A percentile compares a stretch with the other conserved stretches of the same genome.
Evolutionary conservation across 2,797 vertebrate species (phyloP).

Genomic region (Pangasius sanitwongsei): DNA sequence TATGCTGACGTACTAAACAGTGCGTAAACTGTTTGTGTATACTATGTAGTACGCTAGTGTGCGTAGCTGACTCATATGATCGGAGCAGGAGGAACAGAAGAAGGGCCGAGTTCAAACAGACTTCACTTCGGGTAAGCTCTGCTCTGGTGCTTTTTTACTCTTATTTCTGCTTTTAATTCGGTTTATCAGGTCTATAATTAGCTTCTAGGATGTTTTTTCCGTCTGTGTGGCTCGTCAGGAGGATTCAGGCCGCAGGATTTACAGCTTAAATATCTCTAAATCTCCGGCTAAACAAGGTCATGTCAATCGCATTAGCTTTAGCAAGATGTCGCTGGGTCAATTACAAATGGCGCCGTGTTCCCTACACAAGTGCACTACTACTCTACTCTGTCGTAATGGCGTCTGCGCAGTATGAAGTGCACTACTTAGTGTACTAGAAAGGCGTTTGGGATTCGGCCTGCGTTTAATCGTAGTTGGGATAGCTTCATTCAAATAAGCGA

Average conservation of each 20-base stretch:
- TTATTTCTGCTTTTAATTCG: neutral
- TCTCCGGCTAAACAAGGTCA: slow-evolving; percentile 73
- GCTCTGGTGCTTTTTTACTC: neutral
- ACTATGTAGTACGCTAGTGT: slow-evolving; percentile 17
- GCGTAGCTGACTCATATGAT: slow-evolving; percentile 56
- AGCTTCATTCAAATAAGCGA: slow-evolving; percentile 60
- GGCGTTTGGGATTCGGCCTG: neutral
- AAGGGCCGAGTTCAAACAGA: slow-evolving; percentile 60
- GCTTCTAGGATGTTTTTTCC: neutral
- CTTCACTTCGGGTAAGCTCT: slow-evolving; percentile 59
- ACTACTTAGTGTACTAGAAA: neutral
- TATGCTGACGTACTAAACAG: too few species aligned
- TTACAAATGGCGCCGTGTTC: neutral
- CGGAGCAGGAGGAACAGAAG: slow-evolving; percentile 65
- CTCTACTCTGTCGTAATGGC: rapidly evolving
- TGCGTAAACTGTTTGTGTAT: neutral
- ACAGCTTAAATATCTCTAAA: slow-evolving; percentile 75
- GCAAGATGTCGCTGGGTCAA: slow-evolving; percentile 31
- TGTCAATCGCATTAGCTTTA: slow-evolving; percentile 59
- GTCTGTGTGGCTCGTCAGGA: slow-evolving; percentile 51
- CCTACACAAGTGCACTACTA: neutral
- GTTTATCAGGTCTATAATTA: neutral
- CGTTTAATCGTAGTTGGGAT: neutral
- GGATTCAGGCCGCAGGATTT: slow-evolving; percentile 70
- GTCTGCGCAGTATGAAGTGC: neutral